phyloP scores from a whole-genome alignment of 1,140 invertebrate species.

The Psix sp. region DNA sequence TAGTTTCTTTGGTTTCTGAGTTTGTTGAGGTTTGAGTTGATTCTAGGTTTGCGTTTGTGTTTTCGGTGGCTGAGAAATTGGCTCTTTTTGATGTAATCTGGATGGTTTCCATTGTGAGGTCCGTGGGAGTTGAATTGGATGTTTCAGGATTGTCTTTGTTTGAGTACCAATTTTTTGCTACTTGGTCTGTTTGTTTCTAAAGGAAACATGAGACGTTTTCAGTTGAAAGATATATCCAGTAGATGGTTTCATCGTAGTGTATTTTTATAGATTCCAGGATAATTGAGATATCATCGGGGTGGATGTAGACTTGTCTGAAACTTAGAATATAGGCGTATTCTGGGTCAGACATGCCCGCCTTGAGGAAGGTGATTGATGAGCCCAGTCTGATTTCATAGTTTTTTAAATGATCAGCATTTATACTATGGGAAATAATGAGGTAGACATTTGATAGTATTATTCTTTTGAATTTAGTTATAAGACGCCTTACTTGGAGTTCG shows the following conservation, averaged over 20 bases:
- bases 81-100: no score
- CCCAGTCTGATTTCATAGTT: constrained; percentile 9
- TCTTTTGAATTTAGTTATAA: constrained; percentile 28
- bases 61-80: no score
- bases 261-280: constrained; percentile 10
- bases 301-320: constrained; percentile 26
- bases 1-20: no score
- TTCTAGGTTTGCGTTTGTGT: no score
- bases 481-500: constrained; percentile 13
- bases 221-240: constrained; percentile 17
- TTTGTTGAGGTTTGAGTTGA: no score
- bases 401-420: constrained; percentile 3
- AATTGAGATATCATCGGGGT: constrained; percentile 11
- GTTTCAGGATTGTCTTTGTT: constrained; percentile 6
- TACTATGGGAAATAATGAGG: constrained; percentile 20
- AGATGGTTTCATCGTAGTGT: constrained; percentile 6
- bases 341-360: constrained; percentile 13
- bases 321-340: constrained; percentile 19
- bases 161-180: constrained; percentile 18
- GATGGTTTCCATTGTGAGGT: no score
- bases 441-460: constrained; percentile 36
- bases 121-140: no score
- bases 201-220: constrained; percentile 21
- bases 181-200: constrained; percentile 24
- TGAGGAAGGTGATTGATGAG: constrained; percentile 14